These are phyloP conservation scores for Drosophila baimaii DNA, from an alignment of 1,140 invertebrate genomes.

Conservation along the genomic window DNA sequence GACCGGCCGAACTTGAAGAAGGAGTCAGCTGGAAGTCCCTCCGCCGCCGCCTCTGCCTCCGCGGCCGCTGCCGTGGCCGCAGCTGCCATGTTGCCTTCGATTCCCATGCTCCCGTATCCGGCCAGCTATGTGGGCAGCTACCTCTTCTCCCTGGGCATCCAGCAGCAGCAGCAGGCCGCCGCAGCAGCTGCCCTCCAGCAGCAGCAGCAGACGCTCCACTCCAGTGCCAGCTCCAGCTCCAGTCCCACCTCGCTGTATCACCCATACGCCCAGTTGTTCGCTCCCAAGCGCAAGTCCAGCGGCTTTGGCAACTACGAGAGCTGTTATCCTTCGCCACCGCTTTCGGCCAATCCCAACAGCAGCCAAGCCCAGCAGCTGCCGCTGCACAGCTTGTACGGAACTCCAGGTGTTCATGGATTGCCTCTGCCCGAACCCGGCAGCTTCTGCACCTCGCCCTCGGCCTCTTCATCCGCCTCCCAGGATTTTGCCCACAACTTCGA, in stretches of 20 bases:
- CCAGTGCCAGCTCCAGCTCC: conserved; percentile 50
- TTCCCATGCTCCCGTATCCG: conserved; percentile 86
- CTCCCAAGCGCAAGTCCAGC: conserved; percentile 65
- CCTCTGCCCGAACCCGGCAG: conserved; percentile 59
- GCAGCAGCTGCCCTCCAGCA: conserved; percentile 82
- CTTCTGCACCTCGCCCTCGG: conserved; percentile 78
- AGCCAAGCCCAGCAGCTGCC: conserved; percentile 43
- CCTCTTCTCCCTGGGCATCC: conserved; percentile 86
- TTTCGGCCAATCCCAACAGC: conserved; percentile 63
- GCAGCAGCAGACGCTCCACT: conserved; percentile 35
- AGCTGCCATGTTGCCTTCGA: conserved; percentile 84
- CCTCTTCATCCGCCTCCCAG: conserved; percentile 70
- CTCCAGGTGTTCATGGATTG: conserved; percentile 26
- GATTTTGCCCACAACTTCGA: conserved; percentile 60
- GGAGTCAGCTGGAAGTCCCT: conserved; percentile 61
- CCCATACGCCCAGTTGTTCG: conserved; percentile 73
- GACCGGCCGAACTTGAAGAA: conserved; percentile 85
- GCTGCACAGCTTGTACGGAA: conserved; percentile 52
- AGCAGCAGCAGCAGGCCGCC: conserved; percentile 85
- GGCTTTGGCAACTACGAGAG: conserved; percentile 60
- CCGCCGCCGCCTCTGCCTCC: conserved; percentile 81
- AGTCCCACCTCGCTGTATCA: conserved; percentile 63
- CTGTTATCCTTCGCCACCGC: conserved; percentile 84
- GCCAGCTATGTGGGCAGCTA: conserved; percentile 87
- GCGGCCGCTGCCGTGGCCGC: conserved; percentile 80